Percentiles rank a stretch among this genome's conserved stretches.
Conservation (phyloP, 2,113 vertebrate genomes). For the Sardina pilchardus region DNA sequence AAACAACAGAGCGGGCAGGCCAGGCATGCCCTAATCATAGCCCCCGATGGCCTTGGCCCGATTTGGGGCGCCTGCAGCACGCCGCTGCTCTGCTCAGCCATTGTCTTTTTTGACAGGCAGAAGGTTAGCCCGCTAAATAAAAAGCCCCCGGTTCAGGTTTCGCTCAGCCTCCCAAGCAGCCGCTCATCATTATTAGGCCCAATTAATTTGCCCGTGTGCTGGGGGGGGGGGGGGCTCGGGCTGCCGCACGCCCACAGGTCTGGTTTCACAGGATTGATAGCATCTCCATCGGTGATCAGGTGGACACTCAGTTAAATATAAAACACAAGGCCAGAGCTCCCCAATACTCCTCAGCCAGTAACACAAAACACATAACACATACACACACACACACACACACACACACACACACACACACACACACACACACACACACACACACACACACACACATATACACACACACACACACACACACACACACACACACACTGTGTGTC, state of each 20-base stretch:
- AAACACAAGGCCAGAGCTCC: slow-evolving; percentile 34
- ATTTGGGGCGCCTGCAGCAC: slow-evolving; percentile 45
- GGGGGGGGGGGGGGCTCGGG: slow-evolving; percentile 49
- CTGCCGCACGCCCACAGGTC: slow-evolving; percentile 49
- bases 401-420: no score
- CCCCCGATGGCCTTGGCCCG: slow-evolving; percentile 59
- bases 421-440: no score
- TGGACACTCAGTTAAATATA: slow-evolving; percentile 52
- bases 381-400: no score
- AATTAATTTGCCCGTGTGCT: slow-evolving; percentile 55
- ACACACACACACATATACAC: no score
- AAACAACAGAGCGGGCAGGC: slow-evolving; percentile 26
- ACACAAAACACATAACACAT: no score
- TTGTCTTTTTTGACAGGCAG: slow-evolving; percentile 55
- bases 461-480: no score
- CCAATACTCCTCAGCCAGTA: background rate
- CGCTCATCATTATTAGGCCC: slow-evolving; percentile 59
- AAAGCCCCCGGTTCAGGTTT: slow-evolving; percentile 50
- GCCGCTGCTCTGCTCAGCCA: slow-evolving; percentile 35
- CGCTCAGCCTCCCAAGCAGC: slow-evolving; percentile 26
- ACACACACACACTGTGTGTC: no score
- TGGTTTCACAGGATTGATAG: slow-evolving; percentile 59
- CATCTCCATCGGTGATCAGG: slow-evolving; percentile 52
- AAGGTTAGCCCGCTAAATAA: slow-evolving; percentile 45
- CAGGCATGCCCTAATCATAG: slow-evolving; percentile 65